Percentiles rank a stretch among this genome's conserved stretches.
Conservation (phyloP, 2,113 vertebrate species). For the Lycocorax pyrrhopterus region DNA sequence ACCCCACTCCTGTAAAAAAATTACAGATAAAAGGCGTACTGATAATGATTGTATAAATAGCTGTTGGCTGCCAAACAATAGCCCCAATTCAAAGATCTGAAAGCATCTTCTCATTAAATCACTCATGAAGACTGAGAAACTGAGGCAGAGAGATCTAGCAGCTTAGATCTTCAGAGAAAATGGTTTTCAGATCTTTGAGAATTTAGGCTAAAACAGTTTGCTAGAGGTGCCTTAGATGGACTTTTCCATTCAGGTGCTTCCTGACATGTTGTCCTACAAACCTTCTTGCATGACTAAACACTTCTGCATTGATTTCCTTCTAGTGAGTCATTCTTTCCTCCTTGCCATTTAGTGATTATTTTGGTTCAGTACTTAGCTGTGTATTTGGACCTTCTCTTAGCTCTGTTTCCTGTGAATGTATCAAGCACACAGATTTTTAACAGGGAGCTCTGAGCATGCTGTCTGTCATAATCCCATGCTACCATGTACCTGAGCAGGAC, state of each 20-base stretch:
- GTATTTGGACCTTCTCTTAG: neutral
- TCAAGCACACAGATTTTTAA: neutral
- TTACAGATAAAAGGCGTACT: neutral
- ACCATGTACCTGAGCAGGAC: neutral
- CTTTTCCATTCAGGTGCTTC: neutral
- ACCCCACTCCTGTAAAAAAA: neutral
- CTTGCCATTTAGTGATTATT: neutral
- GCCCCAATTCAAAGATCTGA: neutral
- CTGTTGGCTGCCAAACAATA: neutral
- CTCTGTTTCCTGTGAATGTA: neutral
- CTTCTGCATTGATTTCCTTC: neutral
- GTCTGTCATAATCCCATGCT: neutral
- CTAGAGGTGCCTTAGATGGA: neutral
- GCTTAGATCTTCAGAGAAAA: neutral
- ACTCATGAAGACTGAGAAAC: neutral
- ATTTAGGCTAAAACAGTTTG: neutral
- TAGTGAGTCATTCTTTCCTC: neutral
- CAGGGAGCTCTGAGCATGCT: neutral
- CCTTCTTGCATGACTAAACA: neutral
- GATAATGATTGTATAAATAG: neutral
- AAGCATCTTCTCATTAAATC: neutral
- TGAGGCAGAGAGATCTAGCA: neutral
- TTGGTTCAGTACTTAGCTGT: neutral
- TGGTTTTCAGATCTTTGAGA: neutral
- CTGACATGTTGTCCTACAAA: neutral